phyloP scores from a whole-genome alignment of 1,140 invertebrate species.

The Conopomorpha cramerella region DNA sequence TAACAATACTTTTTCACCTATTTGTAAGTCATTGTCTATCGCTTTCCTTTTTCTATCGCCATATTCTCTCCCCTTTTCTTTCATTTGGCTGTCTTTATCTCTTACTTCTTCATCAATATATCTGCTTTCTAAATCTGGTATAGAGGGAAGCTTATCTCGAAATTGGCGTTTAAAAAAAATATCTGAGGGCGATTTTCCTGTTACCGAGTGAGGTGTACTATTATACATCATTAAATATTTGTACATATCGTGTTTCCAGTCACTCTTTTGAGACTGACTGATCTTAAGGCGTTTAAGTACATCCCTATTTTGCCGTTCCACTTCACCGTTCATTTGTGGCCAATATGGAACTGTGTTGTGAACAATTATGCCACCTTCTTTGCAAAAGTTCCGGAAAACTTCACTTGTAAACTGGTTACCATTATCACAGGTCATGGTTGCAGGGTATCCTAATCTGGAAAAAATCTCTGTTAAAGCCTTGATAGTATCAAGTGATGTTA shows the following conservation, averaged over 20 bases:
- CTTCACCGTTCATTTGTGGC: slow-evolving; percentile 18
- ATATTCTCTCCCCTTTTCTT: slow-evolving; percentile 1
- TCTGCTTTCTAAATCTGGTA: neutral
- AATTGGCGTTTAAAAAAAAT: neutral
- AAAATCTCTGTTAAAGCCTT: slow-evolving; percentile 11
- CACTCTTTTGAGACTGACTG: neutral
- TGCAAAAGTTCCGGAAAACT: neutral
- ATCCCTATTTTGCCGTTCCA: slow-evolving; percentile 19
- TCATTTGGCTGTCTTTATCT: neutral
- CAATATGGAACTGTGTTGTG: slow-evolving; percentile 5
- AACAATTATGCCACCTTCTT: neutral
- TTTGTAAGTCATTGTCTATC: no score
- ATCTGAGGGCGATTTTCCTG: neutral
- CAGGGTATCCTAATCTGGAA: slow-evolving; percentile 16
- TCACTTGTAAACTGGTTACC: slow-evolving; percentile 28
- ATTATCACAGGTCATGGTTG: slow-evolving; percentile 1
- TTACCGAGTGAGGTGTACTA: slow-evolving; percentile 1
- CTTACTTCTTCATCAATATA: neutral
- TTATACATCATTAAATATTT: slow-evolving; percentile 1
- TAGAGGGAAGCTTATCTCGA: neutral
- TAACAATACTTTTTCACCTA: slow-evolving; percentile 11
- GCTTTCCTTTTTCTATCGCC: slow-evolving; percentile 1
- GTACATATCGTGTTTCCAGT: neutral
- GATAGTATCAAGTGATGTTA: slow-evolving; percentile 12
- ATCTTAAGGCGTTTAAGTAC: slow-evolving; percentile 11